Conservation (phyloP, 2,797 vertebrate species). For the Aulostomus chinensis region DNA sequence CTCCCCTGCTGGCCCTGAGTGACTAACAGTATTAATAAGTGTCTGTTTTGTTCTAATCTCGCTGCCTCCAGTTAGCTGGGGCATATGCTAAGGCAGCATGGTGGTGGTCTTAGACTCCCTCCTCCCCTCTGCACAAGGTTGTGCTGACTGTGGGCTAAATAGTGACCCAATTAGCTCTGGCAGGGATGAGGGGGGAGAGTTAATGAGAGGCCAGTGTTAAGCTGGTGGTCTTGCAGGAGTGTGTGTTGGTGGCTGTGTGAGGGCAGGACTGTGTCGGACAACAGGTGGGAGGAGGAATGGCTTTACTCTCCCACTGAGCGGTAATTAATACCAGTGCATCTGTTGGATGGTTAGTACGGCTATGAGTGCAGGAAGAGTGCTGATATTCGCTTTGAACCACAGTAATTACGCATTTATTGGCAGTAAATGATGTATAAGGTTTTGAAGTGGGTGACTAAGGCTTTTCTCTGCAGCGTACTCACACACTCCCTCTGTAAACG, state of each 20-base stretch:
- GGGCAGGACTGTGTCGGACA: conserved; percentile 53
- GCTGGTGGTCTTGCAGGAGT: conserved; percentile 57
- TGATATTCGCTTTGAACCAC: conserved; percentile 50
- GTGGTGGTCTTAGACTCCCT: conserved; percentile 60
- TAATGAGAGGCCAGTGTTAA: conserved; percentile 65
- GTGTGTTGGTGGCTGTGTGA: conserved; percentile 24
- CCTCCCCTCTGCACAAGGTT: conserved; percentile 36
- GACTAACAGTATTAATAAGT: conserved; percentile 65
- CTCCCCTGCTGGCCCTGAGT: conserved; percentile 61
- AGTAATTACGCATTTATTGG: conserved; percentile 44
- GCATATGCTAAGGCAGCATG: conserved; percentile 63
- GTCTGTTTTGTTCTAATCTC: conserved; percentile 62
- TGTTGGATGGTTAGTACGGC: conserved; percentile 30
- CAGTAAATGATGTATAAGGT: conserved; percentile 33
- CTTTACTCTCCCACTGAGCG: conserved; percentile 56
- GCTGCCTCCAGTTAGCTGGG: conserved; percentile 37
- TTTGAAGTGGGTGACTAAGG: too few species aligned
- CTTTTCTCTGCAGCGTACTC: conserved; percentile 20
- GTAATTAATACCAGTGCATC: conserved; percentile 69
- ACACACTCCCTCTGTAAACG: too few species aligned
- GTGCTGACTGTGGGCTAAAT: conserved; percentile 70
- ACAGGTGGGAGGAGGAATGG: conserved; percentile 69
- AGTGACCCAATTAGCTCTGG: conserved; percentile 74
- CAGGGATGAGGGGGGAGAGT: conserved; percentile 28
- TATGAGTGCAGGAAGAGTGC: conserved; percentile 27